A percentile compares a stretch with the other conserved stretches of the same genome.
phyloP scores from a whole-genome alignment of 2,113 vertebrate genomes.

The Equus przewalskii region DNA sequence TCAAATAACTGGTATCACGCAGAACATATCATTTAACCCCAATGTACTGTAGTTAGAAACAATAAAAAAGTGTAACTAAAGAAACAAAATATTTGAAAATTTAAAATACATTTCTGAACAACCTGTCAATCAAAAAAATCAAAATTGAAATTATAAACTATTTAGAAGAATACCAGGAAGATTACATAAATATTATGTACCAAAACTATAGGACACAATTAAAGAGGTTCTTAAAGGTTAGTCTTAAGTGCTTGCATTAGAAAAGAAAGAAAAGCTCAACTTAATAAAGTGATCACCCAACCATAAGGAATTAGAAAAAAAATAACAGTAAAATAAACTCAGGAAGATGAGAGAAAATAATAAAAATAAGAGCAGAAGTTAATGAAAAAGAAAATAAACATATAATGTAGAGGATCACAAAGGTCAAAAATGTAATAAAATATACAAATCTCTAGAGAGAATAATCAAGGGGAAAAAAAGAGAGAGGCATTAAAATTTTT shows the following conservation, averaged over 20 bases:
- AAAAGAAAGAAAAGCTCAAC: background rate
- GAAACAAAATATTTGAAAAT: background rate
- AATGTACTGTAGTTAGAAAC: background rate
- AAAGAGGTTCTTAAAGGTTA: background rate
- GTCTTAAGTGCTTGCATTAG: background rate
- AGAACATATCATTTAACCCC: background rate
- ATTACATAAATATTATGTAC: background rate
- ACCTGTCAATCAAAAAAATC: background rate
- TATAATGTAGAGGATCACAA: background rate
- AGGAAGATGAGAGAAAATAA: conserved; percentile 14
- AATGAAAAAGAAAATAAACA: conserved; percentile 14
- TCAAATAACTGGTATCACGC: background rate
- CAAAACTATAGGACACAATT: background rate
- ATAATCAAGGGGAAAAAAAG: background rate
- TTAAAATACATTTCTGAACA: background rate
- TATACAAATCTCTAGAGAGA: background rate
- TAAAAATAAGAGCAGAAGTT: background rate
- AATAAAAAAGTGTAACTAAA: background rate
- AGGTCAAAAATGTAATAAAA: conserved; percentile 2
- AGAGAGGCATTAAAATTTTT: background rate
- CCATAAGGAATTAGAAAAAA: conserved; percentile 20
- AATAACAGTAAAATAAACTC: background rate
- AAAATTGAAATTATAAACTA: background rate
- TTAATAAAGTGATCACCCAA: background rate
- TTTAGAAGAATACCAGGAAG: background rate